These are phyloP conservation scores for Grallaria varia DNA, from an alignment of 2,113 vertebrate genomes.

Conservation along the genomic window DNA sequence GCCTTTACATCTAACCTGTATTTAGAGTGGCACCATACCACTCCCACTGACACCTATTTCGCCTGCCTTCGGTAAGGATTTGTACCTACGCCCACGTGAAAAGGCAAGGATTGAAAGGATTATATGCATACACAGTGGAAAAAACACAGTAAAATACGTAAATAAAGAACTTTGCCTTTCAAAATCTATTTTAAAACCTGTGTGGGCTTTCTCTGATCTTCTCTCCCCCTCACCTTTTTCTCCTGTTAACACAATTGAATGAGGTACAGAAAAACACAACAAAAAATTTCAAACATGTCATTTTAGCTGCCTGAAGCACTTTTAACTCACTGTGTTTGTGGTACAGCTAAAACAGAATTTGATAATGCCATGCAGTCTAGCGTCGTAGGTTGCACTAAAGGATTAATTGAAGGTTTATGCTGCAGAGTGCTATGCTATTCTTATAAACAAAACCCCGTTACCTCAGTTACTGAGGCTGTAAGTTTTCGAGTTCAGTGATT, in stretches of 20 bases:
- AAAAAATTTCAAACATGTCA: slow-evolving; percentile 21
- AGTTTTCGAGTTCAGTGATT: slow-evolving; percentile 23
- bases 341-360: slow-evolving; percentile 28
- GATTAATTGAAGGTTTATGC: slow-evolving; percentile 64
- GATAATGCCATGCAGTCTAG: slow-evolving; percentile 22
- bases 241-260: background rate
- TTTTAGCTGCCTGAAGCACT: slow-evolving; percentile 38
- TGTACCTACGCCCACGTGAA: background rate
- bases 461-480: slow-evolving; percentile 49
- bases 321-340: slow-evolving; percentile 23
- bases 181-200: slow-evolving; percentile 41
- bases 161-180: background rate
- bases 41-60: background rate
- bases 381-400: background rate
- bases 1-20: background rate
- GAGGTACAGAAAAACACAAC: background rate
- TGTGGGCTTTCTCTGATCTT: slow-evolving; percentile 46
- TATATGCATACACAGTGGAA: background rate
- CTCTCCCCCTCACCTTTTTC: background rate
- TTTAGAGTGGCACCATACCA: background rate
- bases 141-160: background rate
- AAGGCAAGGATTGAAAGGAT: background rate
- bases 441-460: slow-evolving; percentile 47
- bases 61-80: background rate
- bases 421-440: slow-evolving; percentile 43